A percentile compares a stretch with the other conserved stretches of the same genome.
These are phyloP conservation scores for Stenoptilia bipunctidactyla DNA, from an alignment of 2,888 invertebrate species.

Conservation along the genomic window DNA sequence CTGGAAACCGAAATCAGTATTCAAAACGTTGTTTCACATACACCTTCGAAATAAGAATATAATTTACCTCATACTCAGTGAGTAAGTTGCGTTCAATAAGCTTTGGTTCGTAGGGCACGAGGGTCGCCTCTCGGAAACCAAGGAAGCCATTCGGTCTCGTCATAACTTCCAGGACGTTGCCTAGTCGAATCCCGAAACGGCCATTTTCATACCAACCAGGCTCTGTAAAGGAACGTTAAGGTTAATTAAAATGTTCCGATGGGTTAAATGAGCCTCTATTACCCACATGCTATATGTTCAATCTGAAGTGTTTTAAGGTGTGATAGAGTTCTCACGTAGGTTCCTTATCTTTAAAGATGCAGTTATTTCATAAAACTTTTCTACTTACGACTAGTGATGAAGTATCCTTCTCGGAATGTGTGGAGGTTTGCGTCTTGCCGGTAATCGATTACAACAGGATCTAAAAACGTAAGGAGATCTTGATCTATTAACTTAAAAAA, in stretches of 20 bases:
- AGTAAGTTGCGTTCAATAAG: conserved; percentile 83
- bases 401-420: conserved; percentile 80
- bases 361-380: no score
- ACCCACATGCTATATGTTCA: no score
- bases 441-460: conserved; percentile 82
- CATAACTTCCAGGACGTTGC: conserved; percentile 85
- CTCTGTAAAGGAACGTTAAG: conserved; percentile 73
- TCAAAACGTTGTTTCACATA: no score
- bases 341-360: no score
- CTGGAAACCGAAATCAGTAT: no score
- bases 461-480: conserved; percentile 64
- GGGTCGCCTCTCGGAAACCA: conserved; percentile 84
- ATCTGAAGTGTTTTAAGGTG: no score
- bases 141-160: conserved; percentile 64
- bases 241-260: no score
- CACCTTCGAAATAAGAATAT: no score
- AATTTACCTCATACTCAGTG: conserved; percentile 81
- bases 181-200: conserved; percentile 88
- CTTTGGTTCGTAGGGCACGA: conserved; percentile 90
- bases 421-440: conserved; percentile 67
- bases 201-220: conserved; percentile 91
- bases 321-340: no score
- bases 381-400: conserved; percentile 79
- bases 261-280: no score
- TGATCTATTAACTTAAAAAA: no score